Base-by-base conservation (phyloP, 2,888 invertebrate genomes). In the Eudemis profundana region DNA sequence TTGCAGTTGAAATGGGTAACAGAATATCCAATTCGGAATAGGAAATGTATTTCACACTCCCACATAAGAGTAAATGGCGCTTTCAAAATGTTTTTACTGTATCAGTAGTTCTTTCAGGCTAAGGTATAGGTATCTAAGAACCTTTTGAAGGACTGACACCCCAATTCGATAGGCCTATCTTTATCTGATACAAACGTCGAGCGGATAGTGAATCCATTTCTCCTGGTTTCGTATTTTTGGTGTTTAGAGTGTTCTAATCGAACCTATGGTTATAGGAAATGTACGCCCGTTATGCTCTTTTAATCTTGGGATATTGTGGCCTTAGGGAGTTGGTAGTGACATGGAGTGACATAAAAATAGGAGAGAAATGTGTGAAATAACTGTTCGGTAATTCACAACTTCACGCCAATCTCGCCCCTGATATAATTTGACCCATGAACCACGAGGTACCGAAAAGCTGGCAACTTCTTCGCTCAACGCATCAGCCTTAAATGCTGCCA, bases 181-280 rank as follows among this genome's bases (percentile, higher is more conserved):
- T 36, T 15, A 38, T 53, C 19, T 8, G 7, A 21, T 38, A 14
- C 23, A 0, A 27, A 23, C 19, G 19, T 21, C 19, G n/a, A 46
- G 21, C 21, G 38, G 21, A 53, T 10, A 15, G 14, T 21, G 36
- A 23, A 53, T 21, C 51, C 19, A 21, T 21, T 38, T 36, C 14
- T 53, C 21, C 14, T 10, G 21, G 38, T 19, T 53, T 51, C 51
- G 33, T 51, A 51, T 51, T 51, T 50, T n/a, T 29, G 12, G 2
- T 44, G 21, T 17, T 38, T 14, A 19, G 27, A 14, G 7, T 36
- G n/a, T 2, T 12, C 5, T 19, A 5, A 4, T 33, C 7, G 19
- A 21, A n/a, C 5, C 5, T 19, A 36, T 21, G 3, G n/a, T 4
- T 17, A 12, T 21, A 21, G n/a, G 21, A 36, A 21, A 36, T 5